These are phyloP conservation scores for Drosophila testacea DNA, from an alignment of 2,888 invertebrate genomes.

Conservation along the genomic window DNA sequence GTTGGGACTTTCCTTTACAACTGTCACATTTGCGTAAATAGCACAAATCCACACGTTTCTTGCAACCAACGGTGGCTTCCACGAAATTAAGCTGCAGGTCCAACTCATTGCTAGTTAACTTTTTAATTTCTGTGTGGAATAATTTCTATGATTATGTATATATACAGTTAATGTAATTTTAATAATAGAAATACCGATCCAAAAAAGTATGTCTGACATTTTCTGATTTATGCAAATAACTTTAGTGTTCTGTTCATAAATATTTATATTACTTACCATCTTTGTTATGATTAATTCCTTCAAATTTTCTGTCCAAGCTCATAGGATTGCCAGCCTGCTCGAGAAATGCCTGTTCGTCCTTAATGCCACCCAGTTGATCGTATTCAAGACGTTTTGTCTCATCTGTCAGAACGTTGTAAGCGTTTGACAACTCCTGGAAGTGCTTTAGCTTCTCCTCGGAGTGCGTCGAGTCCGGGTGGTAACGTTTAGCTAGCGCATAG, in stretches of 20 bases:
- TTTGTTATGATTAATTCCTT: conserved; percentile 15
- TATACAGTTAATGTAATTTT: neutral
- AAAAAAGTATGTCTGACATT: no score
- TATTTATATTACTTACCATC: conserved; percentile 54
- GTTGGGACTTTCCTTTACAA: conserved; percentile 79
- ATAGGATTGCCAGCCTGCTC: conserved; percentile 70
- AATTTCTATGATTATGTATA: neutral
- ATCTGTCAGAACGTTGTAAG: conserved; percentile 96
- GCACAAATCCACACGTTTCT: conserved; percentile 74
- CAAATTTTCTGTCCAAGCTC: conserved; percentile 49
- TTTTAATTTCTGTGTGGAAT: conserved; percentile 57
- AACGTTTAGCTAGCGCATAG: conserved; percentile 83
- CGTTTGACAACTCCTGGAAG: conserved; percentile 97
- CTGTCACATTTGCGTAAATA: conserved; percentile 75
- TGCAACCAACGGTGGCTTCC: conserved; percentile 81
- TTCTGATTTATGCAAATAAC: no score
- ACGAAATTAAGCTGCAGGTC: conserved; percentile 75
- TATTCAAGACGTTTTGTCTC: conserved; percentile 91
- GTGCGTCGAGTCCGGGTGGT: conserved; percentile 81
- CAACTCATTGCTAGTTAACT: conserved; percentile 62
- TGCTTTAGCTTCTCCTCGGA: conserved; percentile 74
- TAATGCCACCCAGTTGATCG: conserved; percentile 77
- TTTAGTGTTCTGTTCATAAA: no score
- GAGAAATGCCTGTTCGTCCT: conserved; percentile 72
- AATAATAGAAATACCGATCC: no score